Percentiles rank a stretch among this genome's conserved stretches.
Evolutionary conservation across 2,797 vertebrate genomes (phyloP).

Genomic region (Crocidura indochinensis): DNA sequence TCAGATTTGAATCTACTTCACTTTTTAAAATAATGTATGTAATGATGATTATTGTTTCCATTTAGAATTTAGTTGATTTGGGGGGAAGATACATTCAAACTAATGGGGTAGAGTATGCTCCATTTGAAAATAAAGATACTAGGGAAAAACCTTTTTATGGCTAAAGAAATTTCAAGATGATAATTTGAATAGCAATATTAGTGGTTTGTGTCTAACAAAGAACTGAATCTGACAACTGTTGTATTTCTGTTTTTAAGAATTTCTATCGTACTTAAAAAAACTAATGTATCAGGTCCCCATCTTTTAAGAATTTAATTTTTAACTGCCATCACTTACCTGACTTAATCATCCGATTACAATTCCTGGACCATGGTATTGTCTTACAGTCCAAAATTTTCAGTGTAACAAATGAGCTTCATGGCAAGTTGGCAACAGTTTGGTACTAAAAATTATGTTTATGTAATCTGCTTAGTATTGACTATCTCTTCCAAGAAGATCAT

Average conservation of each 20-base stretch:
- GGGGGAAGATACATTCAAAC: slow-evolving; percentile 56
- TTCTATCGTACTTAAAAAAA: slow-evolving; percentile 75
- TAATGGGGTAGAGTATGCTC: slow-evolving; percentile 16
- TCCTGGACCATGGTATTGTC: slow-evolving; percentile 80
- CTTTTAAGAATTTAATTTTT: slow-evolving; percentile 83
- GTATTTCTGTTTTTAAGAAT: slow-evolving; percentile 67
- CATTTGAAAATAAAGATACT: neutral
- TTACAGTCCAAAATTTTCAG: slow-evolving; percentile 83
- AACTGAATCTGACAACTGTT: slow-evolving; percentile 51
- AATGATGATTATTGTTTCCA: slow-evolving; percentile 49
- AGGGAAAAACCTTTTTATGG: slow-evolving; percentile 30
- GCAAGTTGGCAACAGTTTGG: slow-evolving; percentile 80
- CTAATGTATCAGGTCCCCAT: slow-evolving; percentile 81
- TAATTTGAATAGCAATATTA: slow-evolving; percentile 67
- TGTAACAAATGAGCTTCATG: slow-evolving; percentile 82
- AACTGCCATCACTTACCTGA: slow-evolving; percentile 78
- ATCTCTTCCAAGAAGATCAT: slow-evolving; percentile 78
- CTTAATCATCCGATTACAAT: slow-evolving; percentile 80
- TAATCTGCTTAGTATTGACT: slow-evolving; percentile 80
- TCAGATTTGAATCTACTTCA: slow-evolving; percentile 51
- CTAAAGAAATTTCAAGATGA: slow-evolving; percentile 63
- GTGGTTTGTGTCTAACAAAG: slow-evolving; percentile 48
- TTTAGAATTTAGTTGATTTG: slow-evolving; percentile 69
- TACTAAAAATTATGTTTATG: slow-evolving; percentile 87
- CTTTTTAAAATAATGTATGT: slow-evolving; percentile 51